Evolutionary conservation across 1,140 invertebrate genomes (phyloP).

Genomic region (Bicyclus anynana): DNA sequence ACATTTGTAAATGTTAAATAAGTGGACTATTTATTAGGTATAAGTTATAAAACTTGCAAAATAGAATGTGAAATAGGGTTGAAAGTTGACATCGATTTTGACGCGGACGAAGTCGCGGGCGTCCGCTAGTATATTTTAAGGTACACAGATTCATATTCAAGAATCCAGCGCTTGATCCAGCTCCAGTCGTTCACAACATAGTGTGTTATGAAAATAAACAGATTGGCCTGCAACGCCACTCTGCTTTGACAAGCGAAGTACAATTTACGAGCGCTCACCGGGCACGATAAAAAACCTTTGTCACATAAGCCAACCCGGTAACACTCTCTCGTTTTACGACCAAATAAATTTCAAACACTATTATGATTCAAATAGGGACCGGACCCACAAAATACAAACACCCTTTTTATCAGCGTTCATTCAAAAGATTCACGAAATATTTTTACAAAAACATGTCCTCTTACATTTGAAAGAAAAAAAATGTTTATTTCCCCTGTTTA

Average conservation of each 20-base stretch:
- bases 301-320: slow-evolving; percentile 58
- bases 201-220: slow-evolving; percentile 22
- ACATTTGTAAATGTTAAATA: too few relatives aligned
- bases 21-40: too few relatives aligned
- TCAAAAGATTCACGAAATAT: slow-evolving; percentile 60
- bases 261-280: slow-evolving; percentile 65
- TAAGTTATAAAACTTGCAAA: too few relatives aligned
- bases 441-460: slow-evolving; percentile 47
- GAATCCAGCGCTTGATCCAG: not conserved
- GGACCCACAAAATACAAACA: slow-evolving; percentile 62
- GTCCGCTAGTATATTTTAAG: too few relatives aligned
- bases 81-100: too few relatives aligned
- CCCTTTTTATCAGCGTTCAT: slow-evolving; percentile 48
- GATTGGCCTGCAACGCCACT: slow-evolving; percentile 22
- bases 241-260: slow-evolving; percentile 60
- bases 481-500: slow-evolving; percentile 20
- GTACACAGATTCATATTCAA: not conserved
- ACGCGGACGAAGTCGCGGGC: too few relatives aligned
- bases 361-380: slow-evolving; percentile 70
- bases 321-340: slow-evolving; percentile 66
- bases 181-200: not conserved
- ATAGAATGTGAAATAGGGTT: too few relatives aligned
- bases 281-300: slow-evolving; percentile 68
- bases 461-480: slow-evolving; percentile 27
- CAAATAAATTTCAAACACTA: slow-evolving; percentile 74